These are phyloP conservation scores for Drosophila mimica DNA, from an alignment of 2,888 invertebrate genomes.

Conservation along the genomic window DNA sequence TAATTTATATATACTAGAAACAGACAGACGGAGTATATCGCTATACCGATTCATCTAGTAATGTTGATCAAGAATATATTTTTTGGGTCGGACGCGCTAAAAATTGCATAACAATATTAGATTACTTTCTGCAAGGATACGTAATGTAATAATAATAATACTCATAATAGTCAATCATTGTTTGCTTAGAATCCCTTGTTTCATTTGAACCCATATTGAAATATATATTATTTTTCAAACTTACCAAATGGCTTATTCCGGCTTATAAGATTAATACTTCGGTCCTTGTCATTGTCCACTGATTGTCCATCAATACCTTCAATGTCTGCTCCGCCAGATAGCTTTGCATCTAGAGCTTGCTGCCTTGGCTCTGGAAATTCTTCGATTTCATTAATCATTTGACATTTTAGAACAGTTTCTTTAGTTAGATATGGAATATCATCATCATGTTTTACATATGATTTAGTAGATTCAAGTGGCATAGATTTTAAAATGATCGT, in stretches of 20 bases:
- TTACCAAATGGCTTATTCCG: conserved; percentile 61
- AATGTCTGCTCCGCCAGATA: conserved; percentile 27
- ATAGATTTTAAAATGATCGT: conserved; percentile 81
- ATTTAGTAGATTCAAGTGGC: conserved; percentile 79
- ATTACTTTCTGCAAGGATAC: background rate
- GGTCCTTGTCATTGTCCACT: conserved; percentile 38
- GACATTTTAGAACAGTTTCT: conserved; percentile 86
- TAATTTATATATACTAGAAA: background rate
- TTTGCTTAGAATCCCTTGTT: background rate
- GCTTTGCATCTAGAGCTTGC: conserved; percentile 19
- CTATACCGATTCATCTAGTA: background rate
- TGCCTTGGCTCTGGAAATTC: conserved; percentile 37
- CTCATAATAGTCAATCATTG: background rate
- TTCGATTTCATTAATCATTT: conserved; percentile 68
- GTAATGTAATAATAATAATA: background rate
- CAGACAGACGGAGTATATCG: background rate
- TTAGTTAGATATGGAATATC: conserved; percentile 84
- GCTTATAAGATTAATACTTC: conserved; percentile 10
- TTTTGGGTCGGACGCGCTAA: background rate
- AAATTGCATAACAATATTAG: background rate
- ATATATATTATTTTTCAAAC: background rate
- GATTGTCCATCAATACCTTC: conserved; percentile 9
- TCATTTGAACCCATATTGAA: too few relatives aligned
- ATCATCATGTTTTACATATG: conserved; percentile 72
- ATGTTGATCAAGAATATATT: background rate